phyloP scores from a whole-genome alignment of 64 coral and sea anemone species.

The Trachythela sp. region DNA sequence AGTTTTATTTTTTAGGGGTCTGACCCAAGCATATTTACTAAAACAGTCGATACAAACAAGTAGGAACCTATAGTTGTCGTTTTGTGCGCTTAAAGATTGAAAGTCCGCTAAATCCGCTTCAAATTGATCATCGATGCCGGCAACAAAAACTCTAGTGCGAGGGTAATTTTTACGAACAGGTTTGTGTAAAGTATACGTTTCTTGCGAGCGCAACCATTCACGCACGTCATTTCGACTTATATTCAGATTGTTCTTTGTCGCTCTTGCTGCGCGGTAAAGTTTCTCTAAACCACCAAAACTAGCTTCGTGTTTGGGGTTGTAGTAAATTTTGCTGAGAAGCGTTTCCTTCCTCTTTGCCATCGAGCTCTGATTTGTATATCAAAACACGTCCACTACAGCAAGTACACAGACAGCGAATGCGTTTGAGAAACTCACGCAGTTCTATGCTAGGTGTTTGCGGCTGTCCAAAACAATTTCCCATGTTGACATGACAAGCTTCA shows the following conservation, averaged over 20 bases:
- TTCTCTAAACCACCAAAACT: background rate
- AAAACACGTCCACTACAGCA: slow-evolving; percentile 1
- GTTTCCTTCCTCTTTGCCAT: background rate
- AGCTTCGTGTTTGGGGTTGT: background rate
- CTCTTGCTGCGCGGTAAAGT: background rate
- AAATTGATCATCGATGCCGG: slow-evolving; percentile 9
- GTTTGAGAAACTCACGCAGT: background rate
- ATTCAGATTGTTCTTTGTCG: background rate
- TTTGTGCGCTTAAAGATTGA: background rate
- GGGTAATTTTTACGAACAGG: too few relatives aligned
- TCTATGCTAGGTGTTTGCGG: background rate
- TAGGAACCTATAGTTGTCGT: background rate
- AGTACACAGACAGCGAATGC: background rate
- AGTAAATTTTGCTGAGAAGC: too few relatives aligned
- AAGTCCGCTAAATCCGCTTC: background rate
- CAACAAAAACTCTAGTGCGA: too few relatives aligned
- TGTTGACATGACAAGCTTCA: background rate
- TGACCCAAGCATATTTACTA: background rate
- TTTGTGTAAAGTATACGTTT: background rate
- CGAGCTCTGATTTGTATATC: background rate
- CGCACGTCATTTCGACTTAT: background rate
- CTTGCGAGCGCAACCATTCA: background rate
- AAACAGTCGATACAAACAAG: slow-evolving; percentile 15
- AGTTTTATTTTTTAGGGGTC: background rate
- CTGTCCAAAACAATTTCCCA: background rate